Evolutionary conservation across 2,113 vertebrate genomes (phyloP).

Genomic region (Tympanuchus pallidicinctus): DNA sequence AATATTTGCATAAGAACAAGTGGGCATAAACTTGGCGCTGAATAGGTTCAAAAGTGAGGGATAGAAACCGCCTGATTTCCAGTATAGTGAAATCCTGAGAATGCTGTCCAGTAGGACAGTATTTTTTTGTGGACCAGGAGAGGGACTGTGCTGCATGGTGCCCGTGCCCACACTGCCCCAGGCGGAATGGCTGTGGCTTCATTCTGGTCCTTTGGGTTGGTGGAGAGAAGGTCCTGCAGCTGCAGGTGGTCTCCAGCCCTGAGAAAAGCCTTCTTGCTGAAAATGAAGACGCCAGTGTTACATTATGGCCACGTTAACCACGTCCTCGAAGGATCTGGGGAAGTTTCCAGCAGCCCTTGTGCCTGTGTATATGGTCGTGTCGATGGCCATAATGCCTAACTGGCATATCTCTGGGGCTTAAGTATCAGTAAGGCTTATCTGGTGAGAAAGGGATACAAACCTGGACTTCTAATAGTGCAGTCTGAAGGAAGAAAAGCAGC

Average conservation of each 20-base stretch:
- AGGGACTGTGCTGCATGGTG: fast-evolving
- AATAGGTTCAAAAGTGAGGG: background rate
- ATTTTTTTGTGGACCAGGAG: background rate
- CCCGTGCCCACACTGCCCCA: background rate
- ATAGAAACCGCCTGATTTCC: background rate
- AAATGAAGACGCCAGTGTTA: background rate
- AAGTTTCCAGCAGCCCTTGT: background rate
- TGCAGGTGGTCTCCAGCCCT: background rate
- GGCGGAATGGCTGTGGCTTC: background rate
- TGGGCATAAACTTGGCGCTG: slow-evolving; percentile 60
- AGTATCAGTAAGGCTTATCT: background rate
- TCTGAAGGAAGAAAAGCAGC: background rate
- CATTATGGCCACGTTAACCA: background rate
- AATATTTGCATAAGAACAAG: slow-evolving; percentile 68
- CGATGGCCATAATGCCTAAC: background rate
- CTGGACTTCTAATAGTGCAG: background rate
- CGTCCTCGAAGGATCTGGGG: background rate
- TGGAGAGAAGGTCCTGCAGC: background rate
- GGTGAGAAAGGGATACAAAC: background rate
- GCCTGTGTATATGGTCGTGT: background rate
- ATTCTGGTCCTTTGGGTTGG: fast-evolving
- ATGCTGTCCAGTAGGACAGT: background rate
- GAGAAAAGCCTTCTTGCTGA: background rate
- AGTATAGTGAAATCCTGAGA: background rate
- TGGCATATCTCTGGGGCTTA: background rate